Conservation (phyloP, 2,888 invertebrate genomes). For the Andrena camellia region DNA sequence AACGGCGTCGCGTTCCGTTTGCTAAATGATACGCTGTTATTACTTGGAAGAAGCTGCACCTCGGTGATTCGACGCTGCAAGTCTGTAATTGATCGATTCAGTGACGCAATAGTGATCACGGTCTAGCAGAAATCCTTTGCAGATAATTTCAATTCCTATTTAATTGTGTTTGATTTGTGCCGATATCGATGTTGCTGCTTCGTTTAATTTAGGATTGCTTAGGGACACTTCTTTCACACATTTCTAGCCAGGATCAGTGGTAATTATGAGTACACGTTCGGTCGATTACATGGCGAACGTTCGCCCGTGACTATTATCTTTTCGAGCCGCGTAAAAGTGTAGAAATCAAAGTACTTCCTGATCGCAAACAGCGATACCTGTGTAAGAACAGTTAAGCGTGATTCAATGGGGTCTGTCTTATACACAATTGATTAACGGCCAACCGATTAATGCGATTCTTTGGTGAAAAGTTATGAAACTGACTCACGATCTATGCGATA, state of each 20-base stretch:
- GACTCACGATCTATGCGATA: neutral
- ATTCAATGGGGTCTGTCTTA: neutral
- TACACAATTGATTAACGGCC: neutral
- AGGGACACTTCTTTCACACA: neutral
- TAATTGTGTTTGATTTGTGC: neutral
- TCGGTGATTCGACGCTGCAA: neutral
- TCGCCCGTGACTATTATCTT: neutral
- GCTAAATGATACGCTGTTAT: too few relatives aligned
- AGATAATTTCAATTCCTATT: neutral
- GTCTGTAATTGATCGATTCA: neutral
- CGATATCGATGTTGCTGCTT: neutral
- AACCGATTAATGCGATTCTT: neutral
- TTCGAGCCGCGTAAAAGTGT: neutral
- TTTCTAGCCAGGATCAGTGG: neutral
- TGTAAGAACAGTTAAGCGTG: neutral
- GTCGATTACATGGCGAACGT: neutral
- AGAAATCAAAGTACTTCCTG: constrained; percentile 5
- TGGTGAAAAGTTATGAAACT: neutral
- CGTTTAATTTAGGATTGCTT: neutral
- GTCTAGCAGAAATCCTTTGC: neutral
- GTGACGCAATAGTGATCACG: neutral
- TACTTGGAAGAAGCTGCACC: neutral
- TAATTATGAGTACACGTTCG: neutral
- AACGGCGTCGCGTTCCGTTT: too few relatives aligned
- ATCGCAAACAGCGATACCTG: neutral